These are phyloP conservation scores for Columba janthina DNA, from an alignment of 2,113 vertebrate species.

Conservation along the genomic window DNA sequence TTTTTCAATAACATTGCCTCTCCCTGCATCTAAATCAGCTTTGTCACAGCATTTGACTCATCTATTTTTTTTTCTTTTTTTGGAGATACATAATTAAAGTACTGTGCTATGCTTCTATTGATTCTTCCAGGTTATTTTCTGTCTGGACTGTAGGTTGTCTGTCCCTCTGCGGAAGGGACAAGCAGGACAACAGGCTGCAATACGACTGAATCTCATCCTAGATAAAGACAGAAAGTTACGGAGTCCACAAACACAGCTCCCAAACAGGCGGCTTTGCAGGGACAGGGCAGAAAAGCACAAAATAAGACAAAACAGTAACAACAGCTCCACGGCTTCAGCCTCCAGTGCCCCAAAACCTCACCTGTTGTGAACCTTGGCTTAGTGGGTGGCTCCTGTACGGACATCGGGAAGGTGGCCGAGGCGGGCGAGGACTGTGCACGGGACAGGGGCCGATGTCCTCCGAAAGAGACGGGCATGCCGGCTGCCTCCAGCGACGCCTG, in stretches of 20 bases:
- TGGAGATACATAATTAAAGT: neutral
- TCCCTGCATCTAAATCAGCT: neutral
- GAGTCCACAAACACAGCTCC: neutral
- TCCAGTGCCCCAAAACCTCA: conserved; percentile 15
- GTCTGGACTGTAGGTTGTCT: neutral
- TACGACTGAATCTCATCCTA: neutral
- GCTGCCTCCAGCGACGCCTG: conserved; percentile 94
- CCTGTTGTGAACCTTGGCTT: conserved; percentile 97
- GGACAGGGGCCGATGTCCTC: conserved; percentile 91
- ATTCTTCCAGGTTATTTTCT: neutral
- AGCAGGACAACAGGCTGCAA: neutral
- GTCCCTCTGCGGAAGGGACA: neutral
- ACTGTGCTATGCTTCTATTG: neutral
- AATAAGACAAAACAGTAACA: accelerated
- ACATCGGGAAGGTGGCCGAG: conserved; percentile 90
- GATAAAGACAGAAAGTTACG: neutral
- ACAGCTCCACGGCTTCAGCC: neutral
- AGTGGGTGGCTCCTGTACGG: conserved; percentile 84
- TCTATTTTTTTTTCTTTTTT: neutral
- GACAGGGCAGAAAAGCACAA: neutral
- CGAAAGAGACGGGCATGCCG: conserved; percentile 84
- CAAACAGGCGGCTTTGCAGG: neutral
- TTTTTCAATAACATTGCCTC: neutral
- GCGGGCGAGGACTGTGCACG: conserved; percentile 95
- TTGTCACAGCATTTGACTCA: neutral